Conservation (phyloP, 2,113 vertebrate species). For the Hypomesus transpacificus region DNA sequence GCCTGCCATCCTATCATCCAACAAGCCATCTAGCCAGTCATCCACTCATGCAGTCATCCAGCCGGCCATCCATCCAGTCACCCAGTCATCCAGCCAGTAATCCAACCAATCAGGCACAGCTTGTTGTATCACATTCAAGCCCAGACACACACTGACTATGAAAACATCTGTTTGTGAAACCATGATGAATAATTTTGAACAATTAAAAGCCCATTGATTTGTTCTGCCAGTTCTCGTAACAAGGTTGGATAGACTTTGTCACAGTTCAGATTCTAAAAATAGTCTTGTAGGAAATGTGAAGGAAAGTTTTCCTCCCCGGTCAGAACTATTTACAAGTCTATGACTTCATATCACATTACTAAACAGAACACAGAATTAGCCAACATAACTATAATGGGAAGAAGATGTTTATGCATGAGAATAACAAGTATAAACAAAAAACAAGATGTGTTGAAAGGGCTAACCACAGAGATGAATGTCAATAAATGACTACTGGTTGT, state of each 20-base stretch:
- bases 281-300: constrained; percentile 4
- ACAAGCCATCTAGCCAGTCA: background rate
- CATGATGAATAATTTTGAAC: too few species aligned
- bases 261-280: background rate
- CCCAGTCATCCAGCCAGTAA: too few species aligned
- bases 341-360: constrained; percentile 24
- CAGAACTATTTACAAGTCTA: constrained; percentile 15
- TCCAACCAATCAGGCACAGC: too few species aligned
- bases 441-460: background rate
- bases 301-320: background rate
- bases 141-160: too few species aligned
- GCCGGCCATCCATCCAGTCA: too few species aligned
- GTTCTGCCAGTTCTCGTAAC: background rate
- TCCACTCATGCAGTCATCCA: too few species aligned
- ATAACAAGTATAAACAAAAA: background rate
- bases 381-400: constrained; percentile 6
- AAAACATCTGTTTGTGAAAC: too few species aligned
- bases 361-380: constrained; percentile 3
- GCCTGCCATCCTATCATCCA: constrained; percentile 4
- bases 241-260: background rate
- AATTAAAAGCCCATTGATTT: background rate
- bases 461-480: background rate
- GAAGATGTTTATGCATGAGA: background rate
- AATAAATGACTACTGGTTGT: background rate
- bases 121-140: background rate